Conservation (phyloP, 2,888 invertebrate genomes). For the Antheraea yamamai region DNA sequence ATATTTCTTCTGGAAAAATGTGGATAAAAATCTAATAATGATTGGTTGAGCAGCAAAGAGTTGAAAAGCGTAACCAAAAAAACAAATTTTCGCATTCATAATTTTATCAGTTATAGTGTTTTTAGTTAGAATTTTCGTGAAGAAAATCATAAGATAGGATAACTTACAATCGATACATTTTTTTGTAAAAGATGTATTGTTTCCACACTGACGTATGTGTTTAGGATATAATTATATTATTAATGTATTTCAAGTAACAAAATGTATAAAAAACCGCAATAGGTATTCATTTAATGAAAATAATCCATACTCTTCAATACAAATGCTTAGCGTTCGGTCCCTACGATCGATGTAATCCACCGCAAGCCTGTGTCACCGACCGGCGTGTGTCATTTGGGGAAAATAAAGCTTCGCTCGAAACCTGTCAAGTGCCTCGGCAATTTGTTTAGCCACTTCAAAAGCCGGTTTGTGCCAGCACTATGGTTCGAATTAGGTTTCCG, state of each 20-base stretch:
- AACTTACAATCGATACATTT: no score
- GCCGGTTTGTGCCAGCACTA: constrained; percentile 47
- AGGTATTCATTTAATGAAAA: constrained; percentile 8
- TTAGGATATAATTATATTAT: not conserved
- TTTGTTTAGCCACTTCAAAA: constrained; percentile 72
- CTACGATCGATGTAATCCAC: constrained; percentile 63
- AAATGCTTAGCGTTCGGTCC: constrained; percentile 34
- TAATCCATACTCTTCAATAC: constrained; percentile 39
- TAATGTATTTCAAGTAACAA: not conserved
- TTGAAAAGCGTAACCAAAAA: no score
- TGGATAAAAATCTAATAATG: no score
- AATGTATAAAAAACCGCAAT: not conserved
- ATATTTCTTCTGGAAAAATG: no score
- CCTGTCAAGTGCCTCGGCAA: constrained; percentile 65
- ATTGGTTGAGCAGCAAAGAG: no score
- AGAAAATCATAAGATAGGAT: no score
- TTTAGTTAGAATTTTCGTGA: no score
- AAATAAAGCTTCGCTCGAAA: constrained; percentile 62
- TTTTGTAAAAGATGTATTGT: not conserved
- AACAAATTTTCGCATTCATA: no score
- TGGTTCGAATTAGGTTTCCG: constrained; percentile 22
- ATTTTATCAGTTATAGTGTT: no score
- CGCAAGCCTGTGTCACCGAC: constrained; percentile 42
- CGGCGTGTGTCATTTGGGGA: constrained; percentile 62
- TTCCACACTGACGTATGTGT: not conserved